A percentile compares a stretch with the other conserved stretches of the same genome.
These are phyloP conservation scores for Lasius fuliginosus DNA, from an alignment of 2,888 invertebrate species.

Conservation along the genomic window DNA sequence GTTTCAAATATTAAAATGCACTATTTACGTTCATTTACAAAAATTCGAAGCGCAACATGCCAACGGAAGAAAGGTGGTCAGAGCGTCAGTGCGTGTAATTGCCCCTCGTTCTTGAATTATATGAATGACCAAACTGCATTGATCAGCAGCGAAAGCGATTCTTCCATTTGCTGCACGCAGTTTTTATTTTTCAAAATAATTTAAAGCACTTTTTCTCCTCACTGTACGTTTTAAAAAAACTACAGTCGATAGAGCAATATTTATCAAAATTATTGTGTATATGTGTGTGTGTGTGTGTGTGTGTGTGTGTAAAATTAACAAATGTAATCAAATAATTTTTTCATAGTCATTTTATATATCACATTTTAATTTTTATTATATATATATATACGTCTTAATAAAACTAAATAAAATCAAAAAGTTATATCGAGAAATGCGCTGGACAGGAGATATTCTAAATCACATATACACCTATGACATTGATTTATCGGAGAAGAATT, in stretches of 20 bases:
- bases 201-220: background rate
- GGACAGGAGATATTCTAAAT: background rate
- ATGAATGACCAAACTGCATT: constrained; percentile 5
- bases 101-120: background rate
- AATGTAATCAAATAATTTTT: background rate
- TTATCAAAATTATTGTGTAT: background rate
- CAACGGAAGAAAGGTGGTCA: background rate
- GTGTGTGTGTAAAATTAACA: background rate
- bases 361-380: too few relatives aligned
- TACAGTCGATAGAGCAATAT: too few relatives aligned
- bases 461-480: background rate
- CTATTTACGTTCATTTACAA: background rate
- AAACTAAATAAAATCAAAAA: too few relatives aligned
- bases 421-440: too few relatives aligned
- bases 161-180: background rate
- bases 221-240: background rate
- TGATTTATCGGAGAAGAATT: background rate
- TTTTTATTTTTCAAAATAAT: constrained; percentile 10
- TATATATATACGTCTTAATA: too few relatives aligned
- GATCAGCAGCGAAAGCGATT: constrained; percentile 40
- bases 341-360: background rate
- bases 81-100: constrained; percentile 24
- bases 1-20: background rate
- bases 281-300: background rate
- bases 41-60: background rate